Evolutionary conservation across 92 coral and sea anemone species (phyloP).

Genomic region (Epizoanthus scotinus): DNA sequence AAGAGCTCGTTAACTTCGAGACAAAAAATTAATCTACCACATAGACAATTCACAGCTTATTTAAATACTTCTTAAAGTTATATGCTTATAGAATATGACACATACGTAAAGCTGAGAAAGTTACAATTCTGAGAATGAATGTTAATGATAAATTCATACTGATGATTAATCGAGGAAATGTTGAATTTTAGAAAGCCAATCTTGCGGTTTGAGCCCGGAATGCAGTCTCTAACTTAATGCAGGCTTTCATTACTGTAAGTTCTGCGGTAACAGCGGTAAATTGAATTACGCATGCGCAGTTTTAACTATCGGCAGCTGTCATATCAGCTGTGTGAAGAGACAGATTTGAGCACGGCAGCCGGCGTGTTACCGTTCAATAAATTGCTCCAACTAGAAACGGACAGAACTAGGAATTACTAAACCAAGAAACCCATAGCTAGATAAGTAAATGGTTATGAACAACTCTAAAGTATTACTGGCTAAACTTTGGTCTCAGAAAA

Average conservation of each 20-base stretch:
- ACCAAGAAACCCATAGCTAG: background rate
- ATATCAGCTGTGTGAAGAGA: background rate
- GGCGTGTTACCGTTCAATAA: background rate
- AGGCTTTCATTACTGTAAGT: slow-evolving; percentile 8
- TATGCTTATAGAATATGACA: no score
- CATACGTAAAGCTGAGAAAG: no score
- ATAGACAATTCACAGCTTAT: no score
- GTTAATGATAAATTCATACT: no score
- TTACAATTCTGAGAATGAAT: no score
- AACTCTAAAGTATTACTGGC: background rate
- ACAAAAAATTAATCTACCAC: slow-evolving; percentile 22
- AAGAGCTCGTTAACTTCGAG: slow-evolving; percentile 28
- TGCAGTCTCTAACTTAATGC: slow-evolving; percentile 29
- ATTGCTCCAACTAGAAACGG: background rate
- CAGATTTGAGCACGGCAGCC: background rate
- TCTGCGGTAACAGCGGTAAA: slow-evolving; percentile 10
- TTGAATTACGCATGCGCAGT: background rate
- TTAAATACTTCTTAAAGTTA: background rate
- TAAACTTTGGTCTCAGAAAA: background rate
- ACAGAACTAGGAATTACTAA: background rate
- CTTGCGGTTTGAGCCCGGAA: slow-evolving; percentile 23
- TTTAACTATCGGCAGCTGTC: background rate
- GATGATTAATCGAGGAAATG: background rate
- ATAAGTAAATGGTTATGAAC: background rate
- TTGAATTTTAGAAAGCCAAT: slow-evolving; percentile 2